phyloP scores from a whole-genome alignment of 2,113 vertebrate genomes.

The Hippoglossus stenolepis region DNA sequence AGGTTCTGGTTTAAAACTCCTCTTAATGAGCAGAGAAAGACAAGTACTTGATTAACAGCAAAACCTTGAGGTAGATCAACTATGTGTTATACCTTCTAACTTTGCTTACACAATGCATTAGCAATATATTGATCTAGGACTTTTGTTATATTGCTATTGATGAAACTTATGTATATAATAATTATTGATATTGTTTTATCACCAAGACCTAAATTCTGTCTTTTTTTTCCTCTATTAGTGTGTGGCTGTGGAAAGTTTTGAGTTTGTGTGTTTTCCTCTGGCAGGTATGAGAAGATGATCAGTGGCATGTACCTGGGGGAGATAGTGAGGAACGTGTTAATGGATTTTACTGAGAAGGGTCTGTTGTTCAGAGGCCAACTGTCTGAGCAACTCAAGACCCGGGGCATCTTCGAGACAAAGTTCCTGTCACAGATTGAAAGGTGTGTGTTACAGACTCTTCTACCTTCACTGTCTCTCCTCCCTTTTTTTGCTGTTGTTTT shows the following conservation, averaged over 20 bases:
- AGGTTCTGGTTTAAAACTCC: too few relatives aligned
- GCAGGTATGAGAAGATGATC: constrained; percentile 98
- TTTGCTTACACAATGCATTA: too few relatives aligned
- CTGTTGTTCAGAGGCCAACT: constrained; percentile 94
- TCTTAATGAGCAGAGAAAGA: too few relatives aligned
- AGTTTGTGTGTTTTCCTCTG: constrained; percentile 17
- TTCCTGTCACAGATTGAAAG: constrained; percentile 98
- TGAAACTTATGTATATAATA: too few relatives aligned
- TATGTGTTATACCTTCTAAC: too few relatives aligned
- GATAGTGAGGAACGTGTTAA: constrained; percentile 93
- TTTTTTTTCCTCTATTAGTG: neutral
- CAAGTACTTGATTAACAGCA: too few relatives aligned
- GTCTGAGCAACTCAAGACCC: constrained; percentile 93
- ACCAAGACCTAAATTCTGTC: too few relatives aligned
- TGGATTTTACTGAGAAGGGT: constrained; percentile 91
- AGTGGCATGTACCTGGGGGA: constrained; percentile 98
- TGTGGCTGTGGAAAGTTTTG: neutral
- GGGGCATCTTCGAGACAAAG: constrained; percentile 96
- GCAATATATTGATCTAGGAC: too few relatives aligned
- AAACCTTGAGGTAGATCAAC: too few relatives aligned
- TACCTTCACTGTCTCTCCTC: neutral
- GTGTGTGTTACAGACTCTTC: constrained; percentile 70
- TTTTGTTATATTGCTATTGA: too few relatives aligned
- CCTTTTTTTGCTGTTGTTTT: neutral
- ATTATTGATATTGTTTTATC: too few relatives aligned